phyloP scores from a whole-genome alignment of 2,113 vertebrate species.

The Anser cygnoides region DNA sequence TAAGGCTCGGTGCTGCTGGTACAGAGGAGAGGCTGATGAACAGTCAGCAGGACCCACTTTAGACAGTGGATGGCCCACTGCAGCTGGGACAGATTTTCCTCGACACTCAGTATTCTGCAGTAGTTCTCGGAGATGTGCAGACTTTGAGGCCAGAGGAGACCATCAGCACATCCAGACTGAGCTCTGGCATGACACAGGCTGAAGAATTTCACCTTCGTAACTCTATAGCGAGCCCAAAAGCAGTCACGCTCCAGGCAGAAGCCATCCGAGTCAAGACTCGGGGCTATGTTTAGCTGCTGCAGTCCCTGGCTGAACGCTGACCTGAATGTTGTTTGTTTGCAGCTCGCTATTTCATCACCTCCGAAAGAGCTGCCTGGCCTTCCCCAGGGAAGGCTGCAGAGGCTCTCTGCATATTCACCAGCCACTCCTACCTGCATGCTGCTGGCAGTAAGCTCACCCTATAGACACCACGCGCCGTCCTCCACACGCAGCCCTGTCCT shows the following conservation, averaged over 20 bases:
- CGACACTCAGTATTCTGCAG: neutral
- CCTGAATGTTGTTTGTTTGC: neutral
- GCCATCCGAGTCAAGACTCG: neutral
- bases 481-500: fast-evolving
- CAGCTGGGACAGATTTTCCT: neutral
- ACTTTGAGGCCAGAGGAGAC: neutral
- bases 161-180: neutral
- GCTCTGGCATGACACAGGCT: fast-evolving
- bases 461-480: neutral
- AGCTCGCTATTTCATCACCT: neutral
- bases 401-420: neutral
- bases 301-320: fast-evolving
- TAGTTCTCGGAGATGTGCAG: fast-evolving
- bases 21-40: neutral
- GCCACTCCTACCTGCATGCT: fast-evolving
- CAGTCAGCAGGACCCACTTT: neutral
- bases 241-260: neutral
- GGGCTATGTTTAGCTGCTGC: neutral
- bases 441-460: fast-evolving
- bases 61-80: neutral
- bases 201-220: neutral
- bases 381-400: neutral
- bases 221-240: neutral
- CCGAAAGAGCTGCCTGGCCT: neutral
- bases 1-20: neutral